A percentile compares a stretch with the other conserved stretches of the same genome.
Conservation (phyloP, 2,888 invertebrate genomes). For the Physocephala rufipes region DNA sequence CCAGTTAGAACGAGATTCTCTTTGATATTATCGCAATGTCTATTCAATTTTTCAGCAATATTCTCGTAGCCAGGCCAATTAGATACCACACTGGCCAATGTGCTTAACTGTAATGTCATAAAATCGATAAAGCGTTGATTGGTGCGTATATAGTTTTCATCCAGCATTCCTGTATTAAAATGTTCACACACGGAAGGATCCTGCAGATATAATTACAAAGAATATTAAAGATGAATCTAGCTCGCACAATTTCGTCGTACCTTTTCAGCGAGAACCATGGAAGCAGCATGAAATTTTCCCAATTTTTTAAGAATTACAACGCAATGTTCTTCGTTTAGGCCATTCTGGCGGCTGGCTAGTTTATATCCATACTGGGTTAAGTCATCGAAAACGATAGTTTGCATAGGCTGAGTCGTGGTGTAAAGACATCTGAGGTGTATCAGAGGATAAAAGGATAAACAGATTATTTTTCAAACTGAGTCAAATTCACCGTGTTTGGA, state of each 20-base stretch:
- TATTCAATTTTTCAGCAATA: slow-evolving; percentile 63
- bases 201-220: slow-evolving; percentile 43
- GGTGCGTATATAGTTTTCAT: slow-evolving; percentile 58
- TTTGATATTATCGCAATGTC: slow-evolving; percentile 58
- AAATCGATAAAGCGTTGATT: slow-evolving; percentile 59
- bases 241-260: too few relatives aligned
- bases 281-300: slow-evolving; percentile 70
- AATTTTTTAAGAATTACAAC: slow-evolving; percentile 67
- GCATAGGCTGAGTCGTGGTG: slow-evolving; percentile 58
- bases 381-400: slow-evolving; percentile 63
- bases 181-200: slow-evolving; percentile 55
- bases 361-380: slow-evolving; percentile 68
- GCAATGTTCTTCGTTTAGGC: slow-evolving; percentile 69
- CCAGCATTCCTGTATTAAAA: slow-evolving; percentile 60
- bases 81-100: slow-evolving; percentile 62
- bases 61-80: slow-evolving; percentile 66
- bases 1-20: slow-evolving; percentile 60
- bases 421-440: slow-evolving; percentile 60
- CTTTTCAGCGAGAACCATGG: slow-evolving; percentile 68
- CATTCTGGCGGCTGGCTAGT: slow-evolving; percentile 68
- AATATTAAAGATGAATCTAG: background rate
- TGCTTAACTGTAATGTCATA: slow-evolving; percentile 56
- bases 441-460: background rate
- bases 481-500: too few relatives aligned
- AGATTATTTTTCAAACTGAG: too few relatives aligned